Conservation (phyloP, 2,797 vertebrate species). For the Phataginus tricuspis region DNA sequence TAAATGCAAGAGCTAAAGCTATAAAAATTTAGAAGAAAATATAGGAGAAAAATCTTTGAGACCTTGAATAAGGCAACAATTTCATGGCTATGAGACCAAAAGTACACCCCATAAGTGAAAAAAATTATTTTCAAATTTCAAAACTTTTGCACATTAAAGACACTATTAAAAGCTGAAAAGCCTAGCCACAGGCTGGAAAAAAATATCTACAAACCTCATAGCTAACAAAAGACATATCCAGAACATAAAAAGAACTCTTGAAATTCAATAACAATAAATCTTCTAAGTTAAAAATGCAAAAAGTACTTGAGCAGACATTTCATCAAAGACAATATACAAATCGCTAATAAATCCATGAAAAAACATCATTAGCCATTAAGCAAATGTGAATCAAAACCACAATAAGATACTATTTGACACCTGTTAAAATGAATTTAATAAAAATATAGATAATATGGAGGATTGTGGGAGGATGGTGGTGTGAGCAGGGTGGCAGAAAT, state of each 20-base stretch:
- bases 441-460: not conserved
- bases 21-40: not conserved
- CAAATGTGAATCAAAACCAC: not conserved
- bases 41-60: not conserved
- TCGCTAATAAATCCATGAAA: not conserved
- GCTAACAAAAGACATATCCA: not conserved
- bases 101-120: not conserved
- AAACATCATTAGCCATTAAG: not conserved
- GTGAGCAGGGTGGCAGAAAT: fast-evolving
- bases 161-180: not conserved
- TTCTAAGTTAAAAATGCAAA: not conserved
- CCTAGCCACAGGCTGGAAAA: not conserved
- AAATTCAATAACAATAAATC: slow-evolving; percentile 27
- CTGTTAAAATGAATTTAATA: not conserved
- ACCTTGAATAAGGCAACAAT: not conserved
- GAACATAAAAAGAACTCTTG: not conserved
- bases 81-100: not conserved
- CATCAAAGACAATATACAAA: not conserved
- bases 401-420: not conserved
- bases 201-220: not conserved
- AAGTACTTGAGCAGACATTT: not conserved
- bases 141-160: not conserved
- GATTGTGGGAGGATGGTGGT: too few relatives aligned
- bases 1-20: not conserved
- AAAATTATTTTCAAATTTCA: not conserved